These are phyloP conservation scores for Scortum barcoo DNA, from an alignment of 2,113 vertebrate genomes.

Conservation along the genomic window DNA sequence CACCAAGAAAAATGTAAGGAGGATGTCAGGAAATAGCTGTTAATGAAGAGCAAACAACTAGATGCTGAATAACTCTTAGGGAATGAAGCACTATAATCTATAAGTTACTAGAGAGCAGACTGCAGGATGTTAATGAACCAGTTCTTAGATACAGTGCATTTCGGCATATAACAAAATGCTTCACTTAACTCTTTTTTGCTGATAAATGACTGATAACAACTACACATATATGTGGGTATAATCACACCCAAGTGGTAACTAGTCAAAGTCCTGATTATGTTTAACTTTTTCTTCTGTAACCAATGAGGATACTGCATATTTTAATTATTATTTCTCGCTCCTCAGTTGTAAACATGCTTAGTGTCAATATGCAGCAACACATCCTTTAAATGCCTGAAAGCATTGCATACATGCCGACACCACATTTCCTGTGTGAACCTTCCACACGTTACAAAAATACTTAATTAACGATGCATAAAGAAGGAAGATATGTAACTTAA, in stretches of 20 bases:
- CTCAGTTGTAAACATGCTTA: not conserved
- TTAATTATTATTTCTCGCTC: not conserved
- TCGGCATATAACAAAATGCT: too few relatives aligned
- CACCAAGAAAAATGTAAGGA: not conserved
- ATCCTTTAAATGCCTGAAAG: not conserved
- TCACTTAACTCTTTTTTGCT: too few relatives aligned
- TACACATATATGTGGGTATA: not conserved
- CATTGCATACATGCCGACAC: not conserved
- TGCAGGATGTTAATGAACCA: not conserved
- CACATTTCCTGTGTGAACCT: not conserved
- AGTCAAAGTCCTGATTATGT: not conserved
- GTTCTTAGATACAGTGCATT: not conserved
- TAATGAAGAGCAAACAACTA: not conserved
- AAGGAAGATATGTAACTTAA: not conserved
- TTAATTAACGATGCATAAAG: not conserved
- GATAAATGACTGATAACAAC: too few relatives aligned
- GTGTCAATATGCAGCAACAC: not conserved
- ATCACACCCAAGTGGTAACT: not conserved
- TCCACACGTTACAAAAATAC: not conserved
- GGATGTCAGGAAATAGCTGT: not conserved
- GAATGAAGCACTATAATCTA: not conserved
- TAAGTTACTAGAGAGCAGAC: too few relatives aligned
- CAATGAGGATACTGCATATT: not conserved
- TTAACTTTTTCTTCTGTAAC: not conserved
- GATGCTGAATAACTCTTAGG: not conserved